Evolutionary conservation across 2,113 vertebrate genomes (phyloP), one percentile per base, ranked within the genome.

Genomic region (Calidris pugnax): DNA sequence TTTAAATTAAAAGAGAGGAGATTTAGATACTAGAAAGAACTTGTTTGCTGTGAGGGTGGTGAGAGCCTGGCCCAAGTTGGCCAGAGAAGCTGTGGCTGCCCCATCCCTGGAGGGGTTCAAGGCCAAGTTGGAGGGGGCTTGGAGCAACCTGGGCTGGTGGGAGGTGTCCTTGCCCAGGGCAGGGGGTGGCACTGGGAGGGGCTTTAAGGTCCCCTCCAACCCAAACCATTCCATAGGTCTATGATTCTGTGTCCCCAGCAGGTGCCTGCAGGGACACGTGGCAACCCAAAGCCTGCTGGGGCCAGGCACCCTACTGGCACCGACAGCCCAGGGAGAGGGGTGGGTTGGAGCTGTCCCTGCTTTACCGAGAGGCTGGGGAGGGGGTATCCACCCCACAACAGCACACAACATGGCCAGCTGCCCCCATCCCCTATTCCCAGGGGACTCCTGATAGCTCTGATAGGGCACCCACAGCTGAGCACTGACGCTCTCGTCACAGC

Each of bases 341-440:
- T 17, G 18, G 28, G 10, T 7, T 80, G 30, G 27, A 48, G 10
- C 26, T 5, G 7, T 20, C 0, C 8, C 22, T 11, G 10, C 21
- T 64, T 82, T 50, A 17, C 33, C 35, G 71, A 51, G n/a, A 74
- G 43, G 7, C 43, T 73, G 63, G 9, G 10, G 17, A 43, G 62
- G 33, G 37, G 17, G 2, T 15, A 28, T 6, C 0, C 64, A 5
- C 8, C 22, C 33, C 10, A 41, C 33, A 37, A 4, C 4, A 19
- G 28, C 45, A 60, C 28, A 30, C 8, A 23, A 28, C 0, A 0
- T 33, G 66, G 10, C 32, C 11, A 37, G 20, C 23, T 66, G 51
- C 39, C 79, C 20, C 76, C 41, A 9, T 12, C 2, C 27, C 23
- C 27, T 39, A 55, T 30, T 45, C 11, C 67, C 5, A 1, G 35